These are phyloP conservation scores for Adelognathus sp. DNA, from an alignment of 2,888 invertebrate species.

Conservation along the genomic window DNA sequence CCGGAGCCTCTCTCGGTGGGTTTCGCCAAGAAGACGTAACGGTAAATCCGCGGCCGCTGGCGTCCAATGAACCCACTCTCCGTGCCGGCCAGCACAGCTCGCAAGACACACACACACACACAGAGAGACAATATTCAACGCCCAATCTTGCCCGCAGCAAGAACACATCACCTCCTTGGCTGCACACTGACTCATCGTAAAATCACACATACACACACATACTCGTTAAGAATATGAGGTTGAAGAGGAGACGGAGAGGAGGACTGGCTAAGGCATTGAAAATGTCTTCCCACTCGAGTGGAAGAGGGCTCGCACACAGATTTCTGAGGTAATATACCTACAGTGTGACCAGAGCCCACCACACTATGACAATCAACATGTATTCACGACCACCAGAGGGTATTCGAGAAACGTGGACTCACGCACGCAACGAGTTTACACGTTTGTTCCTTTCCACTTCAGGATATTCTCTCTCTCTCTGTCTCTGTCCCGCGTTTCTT, in stretches of 20 bases:
- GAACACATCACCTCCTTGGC: slow-evolving; percentile 31
- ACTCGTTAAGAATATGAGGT: slow-evolving; percentile 7
- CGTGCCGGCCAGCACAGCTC: slow-evolving; percentile 64
- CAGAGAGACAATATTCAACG: slow-evolving; percentile 10
- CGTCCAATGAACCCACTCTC: slow-evolving; percentile 81
- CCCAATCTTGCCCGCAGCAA: slow-evolving; percentile 40
- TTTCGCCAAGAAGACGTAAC: slow-evolving; percentile 80
- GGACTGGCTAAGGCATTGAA: not conserved
- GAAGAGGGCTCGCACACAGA: slow-evolving; percentile 3
- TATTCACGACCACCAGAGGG: slow-evolving; percentile 4
- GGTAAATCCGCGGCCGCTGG: slow-evolving; percentile 81
- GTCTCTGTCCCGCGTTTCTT: no score
- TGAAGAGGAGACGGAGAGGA: slow-evolving; percentile 9
- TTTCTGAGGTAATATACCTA: not conserved
- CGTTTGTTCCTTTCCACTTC: not conserved
- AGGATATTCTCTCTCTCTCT: not conserved
- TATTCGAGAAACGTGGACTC: slow-evolving; percentile 6
- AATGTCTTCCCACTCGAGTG: slow-evolving; percentile 32
- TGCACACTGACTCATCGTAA: slow-evolving; percentile 20
- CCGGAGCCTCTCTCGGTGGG: slow-evolving; percentile 66
- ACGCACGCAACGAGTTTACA: slow-evolving; percentile 13
- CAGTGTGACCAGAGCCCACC: no score
- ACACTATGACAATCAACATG: not conserved
- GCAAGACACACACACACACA: slow-evolving; percentile 33
- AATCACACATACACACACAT: not conserved